phyloP scores from a whole-genome alignment of 2,797 vertebrate species.

The Lateolabrax maculatus region DNA sequence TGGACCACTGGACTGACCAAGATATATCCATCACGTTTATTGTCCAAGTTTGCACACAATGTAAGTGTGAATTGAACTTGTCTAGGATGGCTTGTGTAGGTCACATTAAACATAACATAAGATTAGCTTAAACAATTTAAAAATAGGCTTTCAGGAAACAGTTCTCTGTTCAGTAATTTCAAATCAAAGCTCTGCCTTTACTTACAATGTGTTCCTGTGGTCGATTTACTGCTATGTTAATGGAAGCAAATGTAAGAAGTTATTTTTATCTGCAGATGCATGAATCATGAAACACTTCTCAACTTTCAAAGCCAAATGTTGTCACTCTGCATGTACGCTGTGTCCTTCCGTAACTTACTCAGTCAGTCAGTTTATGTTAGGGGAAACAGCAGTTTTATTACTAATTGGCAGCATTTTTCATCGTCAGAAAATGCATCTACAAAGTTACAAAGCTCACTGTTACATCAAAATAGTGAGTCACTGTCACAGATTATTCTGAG shows the following conservation, averaged over 20 bases:
- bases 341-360: conserved; percentile 15
- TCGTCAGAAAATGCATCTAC: conserved; percentile 16
- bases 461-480: conserved; percentile 15
- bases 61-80: no score
- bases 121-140: no score
- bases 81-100: no score
- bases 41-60: no score
- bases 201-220: neutral
- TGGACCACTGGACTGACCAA: no score
- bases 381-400: conserved; percentile 5
- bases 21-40: no score
- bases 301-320: conserved; percentile 17
- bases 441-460: conserved; percentile 14
- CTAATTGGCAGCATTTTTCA: conserved; percentile 20
- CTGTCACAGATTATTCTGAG: conserved; percentile 21
- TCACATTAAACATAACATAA: no score
- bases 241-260: no score
- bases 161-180: no score
- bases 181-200: no score
- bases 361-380: conserved; percentile 19
- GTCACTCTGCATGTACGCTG: neutral
- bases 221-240: neutral
- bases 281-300: conserved; percentile 10
- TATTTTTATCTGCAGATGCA: conserved; percentile 21
- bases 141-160: no score